Base-by-base conservation (phyloP, 1,140 invertebrate species). In the Branchinecta lindahli region DNA sequence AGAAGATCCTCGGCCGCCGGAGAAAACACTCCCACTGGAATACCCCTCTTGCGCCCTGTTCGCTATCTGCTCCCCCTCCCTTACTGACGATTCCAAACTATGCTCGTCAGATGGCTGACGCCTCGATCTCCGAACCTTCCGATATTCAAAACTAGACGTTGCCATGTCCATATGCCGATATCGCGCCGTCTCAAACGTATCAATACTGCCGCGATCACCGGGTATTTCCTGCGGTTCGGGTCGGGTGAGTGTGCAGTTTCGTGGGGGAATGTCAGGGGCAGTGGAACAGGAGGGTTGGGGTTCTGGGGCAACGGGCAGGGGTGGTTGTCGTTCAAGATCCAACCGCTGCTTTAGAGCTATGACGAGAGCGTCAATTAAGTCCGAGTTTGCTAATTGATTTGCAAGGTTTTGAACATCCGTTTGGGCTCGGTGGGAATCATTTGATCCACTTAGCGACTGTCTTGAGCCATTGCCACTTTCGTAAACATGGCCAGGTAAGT, bases 1-100 rank as follows among this genome's bases (percentile, higher is more conserved):
- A 61, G 52, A 61, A 1, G 52, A 61, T 15, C 52, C 52, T 61
- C 52, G 12, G 52, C 52, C 52, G 18, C 52, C 52, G 18, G 52
- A 61, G 52, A 61, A 61, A 61, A 61, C 52, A 61, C 52, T 61
- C 12, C 52, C 52, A 61, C 52, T 61, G 12, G 52, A 61, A 61
- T 61, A 61, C 6, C 52, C 52, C 18, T 61, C 52, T 61, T 61
- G 52, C 52, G 12, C 12, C 18, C 52, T 61, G 52, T 61, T 61
- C 12, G 12, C 12, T 15, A 15, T 61, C 12, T 15, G 18, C 18
- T 33, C 33, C 33, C 33, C 33, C 33, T 33, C 33, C 33, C 33
- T 33, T 33, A 33, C 33, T 33, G 33, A 33, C 33, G 33, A 33
- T 33, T 1, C 33, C 33, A 20, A 61, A 6, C 52, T 61, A 1